phyloP scores from a whole-genome alignment of 2,113 vertebrate genomes.

The chimpanzee (Pan troglodytes) region DNA sequence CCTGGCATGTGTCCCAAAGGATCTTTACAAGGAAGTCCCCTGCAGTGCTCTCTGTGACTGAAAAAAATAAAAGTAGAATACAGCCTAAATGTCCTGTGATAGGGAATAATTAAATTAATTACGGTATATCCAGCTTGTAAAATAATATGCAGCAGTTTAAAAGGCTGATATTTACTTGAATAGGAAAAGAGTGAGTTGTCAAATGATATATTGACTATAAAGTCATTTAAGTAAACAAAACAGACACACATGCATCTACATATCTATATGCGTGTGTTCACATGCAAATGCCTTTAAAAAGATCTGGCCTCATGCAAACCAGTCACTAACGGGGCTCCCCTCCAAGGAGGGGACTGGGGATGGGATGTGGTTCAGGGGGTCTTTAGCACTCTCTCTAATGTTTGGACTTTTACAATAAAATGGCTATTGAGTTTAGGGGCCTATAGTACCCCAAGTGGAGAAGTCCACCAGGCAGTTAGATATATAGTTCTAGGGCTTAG shows the following conservation, averaged over 20 bases:
- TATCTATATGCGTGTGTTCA: fast-evolving
- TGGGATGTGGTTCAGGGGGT: no score
- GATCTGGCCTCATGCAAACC: background rate
- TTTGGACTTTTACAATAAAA: background rate
- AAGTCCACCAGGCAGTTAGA: background rate
- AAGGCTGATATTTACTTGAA: background rate
- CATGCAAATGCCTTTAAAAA: background rate
- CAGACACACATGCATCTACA: background rate
- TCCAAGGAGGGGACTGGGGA: background rate
- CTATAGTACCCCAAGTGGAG: no score
- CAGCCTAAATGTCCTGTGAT: background rate
- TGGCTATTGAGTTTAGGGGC: background rate
- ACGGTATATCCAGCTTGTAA: background rate
- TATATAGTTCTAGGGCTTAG: background rate
- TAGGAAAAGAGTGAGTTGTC: background rate
- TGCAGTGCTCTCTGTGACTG: background rate
- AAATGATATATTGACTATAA: background rate
- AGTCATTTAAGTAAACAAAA: background rate
- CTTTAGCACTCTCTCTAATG: background rate
- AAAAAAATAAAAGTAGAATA: background rate
- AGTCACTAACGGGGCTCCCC: background rate
- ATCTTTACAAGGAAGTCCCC: background rate
- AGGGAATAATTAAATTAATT: background rate
- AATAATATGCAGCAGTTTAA: background rate
- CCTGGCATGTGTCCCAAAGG: background rate